These are phyloP conservation scores for Drosophila willistoni DNA, from an alignment of 1,140 invertebrate species.

Conservation along the genomic window DNA sequence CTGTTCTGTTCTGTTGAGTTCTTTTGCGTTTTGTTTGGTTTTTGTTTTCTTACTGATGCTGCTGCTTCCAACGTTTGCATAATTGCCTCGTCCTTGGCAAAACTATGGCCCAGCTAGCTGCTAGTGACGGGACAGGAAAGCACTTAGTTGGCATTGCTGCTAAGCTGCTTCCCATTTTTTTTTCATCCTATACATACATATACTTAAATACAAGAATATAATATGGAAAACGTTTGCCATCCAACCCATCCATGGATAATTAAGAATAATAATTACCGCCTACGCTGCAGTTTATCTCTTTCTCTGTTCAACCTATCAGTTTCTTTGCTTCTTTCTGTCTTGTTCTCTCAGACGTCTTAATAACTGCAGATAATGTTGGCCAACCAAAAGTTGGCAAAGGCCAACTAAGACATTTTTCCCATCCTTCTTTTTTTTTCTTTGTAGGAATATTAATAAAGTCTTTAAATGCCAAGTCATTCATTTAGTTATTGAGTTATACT, in stretches of 20 bases:
- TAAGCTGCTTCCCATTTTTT: constrained; percentile 6
- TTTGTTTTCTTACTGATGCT: constrained; percentile 7
- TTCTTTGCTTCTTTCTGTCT: background rate
- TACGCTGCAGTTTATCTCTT: constrained; percentile 48
- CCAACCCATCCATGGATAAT: constrained; percentile 46
- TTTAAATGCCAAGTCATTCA: too few relatives aligned
- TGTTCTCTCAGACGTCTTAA: constrained; percentile 1
- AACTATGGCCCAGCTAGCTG: constrained; percentile 29
- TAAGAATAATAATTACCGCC: constrained; percentile 60
- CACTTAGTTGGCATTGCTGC: constrained; percentile 14
- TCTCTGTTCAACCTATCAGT: constrained; percentile 21
- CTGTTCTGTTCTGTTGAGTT: background rate
- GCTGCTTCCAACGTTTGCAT: constrained; percentile 49
- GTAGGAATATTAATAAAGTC: background rate
- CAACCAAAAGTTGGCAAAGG: background rate
- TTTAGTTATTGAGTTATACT: too few relatives aligned
- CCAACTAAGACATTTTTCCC: background rate
- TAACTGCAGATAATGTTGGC: constrained; percentile 36
- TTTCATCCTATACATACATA: background rate
- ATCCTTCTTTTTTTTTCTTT: too few relatives aligned
- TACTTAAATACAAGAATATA: background rate
- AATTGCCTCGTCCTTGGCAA: constrained; percentile 46
- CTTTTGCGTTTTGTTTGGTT: constrained; percentile 13
- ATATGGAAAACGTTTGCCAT: constrained; percentile 8
- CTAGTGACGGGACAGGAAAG: constrained; percentile 17